Conservation (phyloP, 2,113 vertebrate species). For the Albula goreensis region DNA sequence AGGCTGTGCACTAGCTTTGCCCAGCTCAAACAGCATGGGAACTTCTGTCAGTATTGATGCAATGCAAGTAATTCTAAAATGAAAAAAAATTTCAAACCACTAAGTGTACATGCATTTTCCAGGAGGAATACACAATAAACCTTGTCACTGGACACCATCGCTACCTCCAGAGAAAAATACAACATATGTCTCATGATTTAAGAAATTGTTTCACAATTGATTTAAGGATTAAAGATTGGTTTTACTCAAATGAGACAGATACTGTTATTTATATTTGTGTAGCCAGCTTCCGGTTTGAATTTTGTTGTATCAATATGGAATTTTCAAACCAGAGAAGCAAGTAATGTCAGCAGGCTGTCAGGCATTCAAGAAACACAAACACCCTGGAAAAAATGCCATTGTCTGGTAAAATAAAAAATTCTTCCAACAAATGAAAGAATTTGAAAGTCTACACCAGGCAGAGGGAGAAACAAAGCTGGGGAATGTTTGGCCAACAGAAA, state of each 20-base stretch:
- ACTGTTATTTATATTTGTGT: background rate
- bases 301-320: background rate
- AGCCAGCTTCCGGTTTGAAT: no score
- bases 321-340: background rate
- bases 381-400: background rate
- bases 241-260: background rate
- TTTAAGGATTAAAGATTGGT: background rate
- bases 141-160: no score
- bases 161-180: background rate
- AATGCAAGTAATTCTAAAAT: background rate
- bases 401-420: background rate
- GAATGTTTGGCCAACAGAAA: background rate
- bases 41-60: no score
- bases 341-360: background rate
- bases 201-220: no score
- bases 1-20: background rate
- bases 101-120: background rate
- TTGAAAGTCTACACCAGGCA: background rate
- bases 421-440: conserved; percentile 9
- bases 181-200: background rate
- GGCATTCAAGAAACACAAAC: background rate
- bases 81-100: background rate
- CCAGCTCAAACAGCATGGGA: background rate
- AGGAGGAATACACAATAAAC: background rate
- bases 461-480: background rate